Base-by-base conservation (phyloP, 2,888 invertebrate genomes). In the Lycia hirtaria region DNA sequence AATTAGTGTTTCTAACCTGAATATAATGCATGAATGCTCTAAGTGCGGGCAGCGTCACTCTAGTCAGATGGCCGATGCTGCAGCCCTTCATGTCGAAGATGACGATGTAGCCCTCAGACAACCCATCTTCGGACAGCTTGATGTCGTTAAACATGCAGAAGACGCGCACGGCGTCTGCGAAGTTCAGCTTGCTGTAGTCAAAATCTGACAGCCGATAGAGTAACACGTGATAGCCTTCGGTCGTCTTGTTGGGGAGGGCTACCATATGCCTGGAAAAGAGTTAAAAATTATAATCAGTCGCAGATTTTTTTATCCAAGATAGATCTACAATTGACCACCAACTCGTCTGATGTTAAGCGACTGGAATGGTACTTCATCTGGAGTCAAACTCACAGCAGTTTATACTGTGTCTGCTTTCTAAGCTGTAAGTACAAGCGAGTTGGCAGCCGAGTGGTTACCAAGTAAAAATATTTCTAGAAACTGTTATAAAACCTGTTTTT, bases 81-180 rank as follows among this genome's bases (percentile, higher is more conserved):
- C 94, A 93, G 14, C 94, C 94, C 78, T 94, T 94, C 94, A 95
- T 95, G 71, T 95, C 95, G 68, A 95, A 94, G 60, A 95, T 90
- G 22, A 95, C 94, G 50, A 95, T 89, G 72, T 95, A 95, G 0
- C 91, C 94, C 35, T 92, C 92, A 12, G 90, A 87, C 32, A 93
- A 81, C 0, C 91, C 80, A 71, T 95, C 94, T 67, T 94, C 94
- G 0, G 94, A 94, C 40, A 94, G 77, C 58, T 94, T 92, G 59
- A 94, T 87, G 73, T 95, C 94, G 71, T 95, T 95, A 78, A 94
- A 94, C 94, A 94, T 94, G 79, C 94, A 94, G 80, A 95, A 94
- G 45, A 92, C 87, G 48, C 94, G 93, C 26, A 95, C 92, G 0
- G 93, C 93, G 65, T 95, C 94, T 12, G 91, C 93, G 72, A 95